phyloP scores from a whole-genome alignment of 2,113 vertebrate genomes.

The Mixornis gularis region DNA sequence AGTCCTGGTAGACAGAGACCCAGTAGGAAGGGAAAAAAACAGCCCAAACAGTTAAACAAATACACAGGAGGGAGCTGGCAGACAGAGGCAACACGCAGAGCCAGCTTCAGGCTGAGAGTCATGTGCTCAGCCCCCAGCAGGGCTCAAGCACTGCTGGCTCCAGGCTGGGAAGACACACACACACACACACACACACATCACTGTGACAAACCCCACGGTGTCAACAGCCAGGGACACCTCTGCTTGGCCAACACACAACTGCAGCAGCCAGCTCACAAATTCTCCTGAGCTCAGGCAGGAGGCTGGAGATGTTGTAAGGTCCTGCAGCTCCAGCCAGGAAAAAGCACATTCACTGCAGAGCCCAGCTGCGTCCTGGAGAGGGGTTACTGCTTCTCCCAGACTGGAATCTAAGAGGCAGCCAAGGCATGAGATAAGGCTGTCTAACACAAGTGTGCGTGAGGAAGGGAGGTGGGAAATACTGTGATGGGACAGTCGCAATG shows the following conservation, averaged over 20 bases:
- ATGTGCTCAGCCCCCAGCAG: conserved; percentile 28
- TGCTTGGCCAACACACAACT: background rate
- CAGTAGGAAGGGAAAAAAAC: background rate
- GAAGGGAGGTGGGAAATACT: background rate
- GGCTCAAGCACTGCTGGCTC: background rate
- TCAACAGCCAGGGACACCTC: background rate
- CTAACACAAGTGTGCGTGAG: background rate
- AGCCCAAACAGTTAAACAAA: conserved; percentile 48
- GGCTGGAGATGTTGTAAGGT: background rate
- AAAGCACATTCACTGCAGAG: background rate
- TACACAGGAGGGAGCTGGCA: conserved; percentile 44
- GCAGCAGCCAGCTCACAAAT: background rate
- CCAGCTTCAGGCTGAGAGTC: conserved; percentile 15
- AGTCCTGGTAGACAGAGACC: background rate
- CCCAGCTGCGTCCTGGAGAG: background rate
- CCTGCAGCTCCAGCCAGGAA: accelerated
- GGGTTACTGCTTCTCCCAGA: background rate
- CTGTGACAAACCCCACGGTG: background rate
- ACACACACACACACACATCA: background rate
- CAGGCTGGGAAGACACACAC: background rate
- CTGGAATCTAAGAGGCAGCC: background rate
- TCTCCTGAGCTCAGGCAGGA: background rate
- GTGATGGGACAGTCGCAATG: background rate
- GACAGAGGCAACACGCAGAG: background rate
- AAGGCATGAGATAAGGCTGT: background rate